phyloP scores from a whole-genome alignment of 2,797 vertebrate genomes.

The Micromesistius poutassou region DNA sequence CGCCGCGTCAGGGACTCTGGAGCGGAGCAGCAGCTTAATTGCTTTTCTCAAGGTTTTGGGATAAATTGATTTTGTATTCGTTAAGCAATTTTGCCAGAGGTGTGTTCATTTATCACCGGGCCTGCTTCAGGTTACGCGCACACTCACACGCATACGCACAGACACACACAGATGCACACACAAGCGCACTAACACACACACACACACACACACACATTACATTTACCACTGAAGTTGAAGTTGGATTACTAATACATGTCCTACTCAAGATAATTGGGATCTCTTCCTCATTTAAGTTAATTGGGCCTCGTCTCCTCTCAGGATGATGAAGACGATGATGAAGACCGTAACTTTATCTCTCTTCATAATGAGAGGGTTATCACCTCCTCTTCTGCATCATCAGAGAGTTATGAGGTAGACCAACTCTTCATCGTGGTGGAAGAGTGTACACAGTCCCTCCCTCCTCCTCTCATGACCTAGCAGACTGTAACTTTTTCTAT shows the following conservation, averaged over 20 bases:
- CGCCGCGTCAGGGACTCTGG: slow-evolving; percentile 8
- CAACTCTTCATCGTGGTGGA: no score
- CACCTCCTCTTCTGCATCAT: background rate
- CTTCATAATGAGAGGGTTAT: no score
- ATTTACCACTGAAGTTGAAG: slow-evolving; percentile 3
- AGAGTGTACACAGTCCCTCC: no score
- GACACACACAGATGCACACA: background rate
- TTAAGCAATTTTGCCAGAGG: slow-evolving; percentile 1
- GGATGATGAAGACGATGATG: no score
- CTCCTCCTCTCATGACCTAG: background rate
- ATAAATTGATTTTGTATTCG: background rate
- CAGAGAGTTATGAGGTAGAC: background rate
- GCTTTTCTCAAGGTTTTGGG: slow-evolving; percentile 1
- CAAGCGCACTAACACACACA: background rate
- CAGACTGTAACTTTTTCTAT: background rate
- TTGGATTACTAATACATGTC: background rate
- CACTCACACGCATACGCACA: background rate
- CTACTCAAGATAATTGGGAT: background rate
- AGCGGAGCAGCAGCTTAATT: background rate
- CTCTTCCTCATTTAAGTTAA: background rate
- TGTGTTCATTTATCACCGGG: background rate
- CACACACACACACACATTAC: no score
- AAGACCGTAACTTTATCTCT: no score
- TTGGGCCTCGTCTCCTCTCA: no score
- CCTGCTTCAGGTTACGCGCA: background rate